Percentiles rank a stretch among this genome's conserved stretches.
These are phyloP conservation scores for Desmophyllum pertusum DNA, from an alignment of 92 coral and sea anemone genomes.

Conservation along the genomic window DNA sequence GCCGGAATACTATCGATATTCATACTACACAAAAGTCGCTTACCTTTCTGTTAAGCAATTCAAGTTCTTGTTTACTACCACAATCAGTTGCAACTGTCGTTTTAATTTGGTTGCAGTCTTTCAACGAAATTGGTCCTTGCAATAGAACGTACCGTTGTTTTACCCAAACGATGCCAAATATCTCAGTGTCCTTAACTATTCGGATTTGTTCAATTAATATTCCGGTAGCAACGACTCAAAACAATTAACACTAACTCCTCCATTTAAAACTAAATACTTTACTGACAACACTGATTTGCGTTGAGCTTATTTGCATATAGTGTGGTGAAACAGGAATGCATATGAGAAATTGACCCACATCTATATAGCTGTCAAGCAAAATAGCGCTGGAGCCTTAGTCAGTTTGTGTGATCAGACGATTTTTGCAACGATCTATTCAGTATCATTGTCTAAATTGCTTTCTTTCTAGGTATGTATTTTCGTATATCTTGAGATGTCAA, in stretches of 20 bases:
- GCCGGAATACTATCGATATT: too few relatives aligned
- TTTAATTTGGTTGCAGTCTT: neutral
- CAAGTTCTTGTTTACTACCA: neutral
- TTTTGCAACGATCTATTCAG: neutral
- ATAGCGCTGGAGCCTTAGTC: neutral
- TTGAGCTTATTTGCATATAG: conserved; percentile 1
- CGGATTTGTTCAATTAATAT: neutral
- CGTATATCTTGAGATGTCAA: neutral
- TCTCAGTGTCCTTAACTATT: neutral
- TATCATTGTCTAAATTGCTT: neutral
- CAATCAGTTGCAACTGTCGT: neutral
- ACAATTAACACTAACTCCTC: neutral
- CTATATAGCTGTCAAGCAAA: neutral
- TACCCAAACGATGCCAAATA: neutral
- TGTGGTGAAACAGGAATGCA: neutral
- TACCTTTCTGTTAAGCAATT: neutral
- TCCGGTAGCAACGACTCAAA: neutral
- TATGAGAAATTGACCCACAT: neutral
- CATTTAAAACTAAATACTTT: neutral
- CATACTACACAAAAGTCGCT: neutral
- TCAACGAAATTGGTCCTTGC: neutral
- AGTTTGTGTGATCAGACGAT: neutral
- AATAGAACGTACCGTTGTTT: neutral
- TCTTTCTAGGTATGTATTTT: neutral
- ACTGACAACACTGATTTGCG: neutral